Conservation (phyloP, 2,797 vertebrate genomes). For the Sparus aurata region DNA sequence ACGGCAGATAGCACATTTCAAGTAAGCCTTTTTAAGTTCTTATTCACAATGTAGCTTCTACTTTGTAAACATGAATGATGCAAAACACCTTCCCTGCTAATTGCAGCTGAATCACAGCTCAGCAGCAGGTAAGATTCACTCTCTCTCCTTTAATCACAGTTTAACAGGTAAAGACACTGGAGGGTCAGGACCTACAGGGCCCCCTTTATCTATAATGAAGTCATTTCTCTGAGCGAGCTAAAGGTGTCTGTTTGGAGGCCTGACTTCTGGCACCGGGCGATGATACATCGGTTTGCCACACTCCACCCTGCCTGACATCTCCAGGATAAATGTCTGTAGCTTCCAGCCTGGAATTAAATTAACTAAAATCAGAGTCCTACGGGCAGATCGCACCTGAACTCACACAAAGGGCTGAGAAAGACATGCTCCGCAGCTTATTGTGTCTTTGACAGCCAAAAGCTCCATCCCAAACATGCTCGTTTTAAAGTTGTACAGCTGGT, state of each 20-base stretch:
- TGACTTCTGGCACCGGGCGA: slow-evolving; percentile 7
- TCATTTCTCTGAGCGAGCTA: slow-evolving; percentile 6
- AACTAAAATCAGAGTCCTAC: slow-evolving; percentile 38
- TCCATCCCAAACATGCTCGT: neutral
- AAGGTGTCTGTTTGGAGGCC: slow-evolving; percentile 25
- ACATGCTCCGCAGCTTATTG: neutral
- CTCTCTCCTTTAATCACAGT: slow-evolving; percentile 34
- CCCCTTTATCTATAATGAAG: slow-evolving; percentile 27
- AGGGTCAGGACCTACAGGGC: slow-evolving; percentile 18
- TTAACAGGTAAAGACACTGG: slow-evolving; percentile 15
- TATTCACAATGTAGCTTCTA: neutral
- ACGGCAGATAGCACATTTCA: slow-evolving; percentile 8
- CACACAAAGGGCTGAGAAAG: neutral
- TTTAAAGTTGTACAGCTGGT: neutral
- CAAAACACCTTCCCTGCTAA: neutral
- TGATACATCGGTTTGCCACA: slow-evolving; percentile 33
- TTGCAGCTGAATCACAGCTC: neutral
- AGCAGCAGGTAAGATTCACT: slow-evolving; percentile 9
- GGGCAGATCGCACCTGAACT: slow-evolving; percentile 32
- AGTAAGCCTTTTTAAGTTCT: neutral
- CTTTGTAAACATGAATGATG: slow-evolving; percentile 1
- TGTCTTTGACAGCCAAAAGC: neutral
- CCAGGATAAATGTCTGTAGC: slow-evolving; percentile 31
- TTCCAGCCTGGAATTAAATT: slow-evolving; percentile 36
- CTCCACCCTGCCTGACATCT: slow-evolving; percentile 15